These are phyloP conservation scores for Cryptus armator DNA, from an alignment of 2,888 invertebrate genomes.

Conservation along the genomic window DNA sequence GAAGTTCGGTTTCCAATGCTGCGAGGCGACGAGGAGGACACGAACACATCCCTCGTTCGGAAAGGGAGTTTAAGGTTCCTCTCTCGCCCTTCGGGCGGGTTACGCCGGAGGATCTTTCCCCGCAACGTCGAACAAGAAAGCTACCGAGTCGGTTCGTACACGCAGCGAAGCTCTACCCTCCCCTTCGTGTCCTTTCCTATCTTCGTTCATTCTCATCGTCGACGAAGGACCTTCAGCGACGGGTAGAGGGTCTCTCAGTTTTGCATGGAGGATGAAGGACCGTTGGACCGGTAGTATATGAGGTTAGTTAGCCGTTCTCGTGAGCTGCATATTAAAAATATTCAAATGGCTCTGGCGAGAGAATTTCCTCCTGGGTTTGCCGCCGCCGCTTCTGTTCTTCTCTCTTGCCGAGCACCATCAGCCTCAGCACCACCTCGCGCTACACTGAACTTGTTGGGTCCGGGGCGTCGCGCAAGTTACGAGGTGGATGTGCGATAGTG, in stretches of 20 bases:
- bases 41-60: constrained; percentile 16
- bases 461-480: constrained; percentile 74
- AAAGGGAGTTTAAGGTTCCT: constrained; percentile 5
- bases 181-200: neutral
- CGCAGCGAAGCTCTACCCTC: constrained; percentile 42
- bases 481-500: constrained; percentile 75
- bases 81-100: neutral
- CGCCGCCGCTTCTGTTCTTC: neutral
- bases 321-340: constrained; percentile 83
- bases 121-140: constrained; percentile 42
- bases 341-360: constrained; percentile 78
- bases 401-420: neutral
- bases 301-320: constrained; percentile 81
- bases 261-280: constrained; percentile 62
- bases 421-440: constrained; percentile 3
- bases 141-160: constrained; percentile 13
- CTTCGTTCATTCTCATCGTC: constrained; percentile 26
- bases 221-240: neutral
- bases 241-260: constrained; percentile 14
- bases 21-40: constrained; percentile 3
- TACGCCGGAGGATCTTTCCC: constrained; percentile 5
- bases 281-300: constrained; percentile 75
- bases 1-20: constrained; percentile 50
- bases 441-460: constrained; percentile 37
- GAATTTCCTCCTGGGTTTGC: constrained; percentile 35